These are phyloP conservation scores for Leptodactylus fuscus DNA, from an alignment of 2,113 vertebrate species.

Conservation along the genomic window DNA sequence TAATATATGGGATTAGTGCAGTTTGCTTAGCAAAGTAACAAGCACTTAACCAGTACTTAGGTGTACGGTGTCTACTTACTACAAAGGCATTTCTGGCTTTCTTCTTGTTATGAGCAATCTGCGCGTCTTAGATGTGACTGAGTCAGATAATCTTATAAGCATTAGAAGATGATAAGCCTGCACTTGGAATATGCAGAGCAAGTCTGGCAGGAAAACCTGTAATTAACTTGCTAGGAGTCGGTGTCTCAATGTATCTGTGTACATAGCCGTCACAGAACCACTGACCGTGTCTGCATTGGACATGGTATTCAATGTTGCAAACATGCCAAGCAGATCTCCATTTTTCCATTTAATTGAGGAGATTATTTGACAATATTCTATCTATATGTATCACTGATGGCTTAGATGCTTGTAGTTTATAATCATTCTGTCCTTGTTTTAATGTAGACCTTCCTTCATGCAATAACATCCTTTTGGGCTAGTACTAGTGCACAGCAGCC, in stretches of 20 bases:
- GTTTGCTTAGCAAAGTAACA: conserved; percentile 25
- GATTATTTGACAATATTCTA: too few species aligned
- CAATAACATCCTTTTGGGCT: too few species aligned
- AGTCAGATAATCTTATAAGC: conserved; percentile 26
- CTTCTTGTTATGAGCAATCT: neutral
- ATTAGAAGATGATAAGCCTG: neutral
- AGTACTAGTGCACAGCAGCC: too few species aligned
- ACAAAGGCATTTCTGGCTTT: neutral
- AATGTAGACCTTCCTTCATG: too few species aligned
- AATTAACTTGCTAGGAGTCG: neutral
- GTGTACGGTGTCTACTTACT: neutral
- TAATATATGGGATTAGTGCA: conserved; percentile 22
- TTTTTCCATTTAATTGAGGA: too few species aligned
- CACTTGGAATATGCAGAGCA: neutral
- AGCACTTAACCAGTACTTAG: conserved; percentile 45
- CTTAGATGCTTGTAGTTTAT: too few species aligned
- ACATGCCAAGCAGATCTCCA: neutral
- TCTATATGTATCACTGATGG: too few species aligned
- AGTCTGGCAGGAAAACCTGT: neutral
- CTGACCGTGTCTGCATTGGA: too few species aligned
- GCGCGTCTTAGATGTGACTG: conserved; percentile 1
- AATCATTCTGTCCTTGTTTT: too few species aligned
- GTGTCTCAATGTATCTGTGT: neutral
- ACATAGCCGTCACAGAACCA: neutral
- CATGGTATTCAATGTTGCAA: too few species aligned